Evolutionary conservation across 2,797 vertebrate genomes (phyloP), one percentile per base, ranked within the genome.

Genomic region (Aeoliscus strigatus): DNA sequence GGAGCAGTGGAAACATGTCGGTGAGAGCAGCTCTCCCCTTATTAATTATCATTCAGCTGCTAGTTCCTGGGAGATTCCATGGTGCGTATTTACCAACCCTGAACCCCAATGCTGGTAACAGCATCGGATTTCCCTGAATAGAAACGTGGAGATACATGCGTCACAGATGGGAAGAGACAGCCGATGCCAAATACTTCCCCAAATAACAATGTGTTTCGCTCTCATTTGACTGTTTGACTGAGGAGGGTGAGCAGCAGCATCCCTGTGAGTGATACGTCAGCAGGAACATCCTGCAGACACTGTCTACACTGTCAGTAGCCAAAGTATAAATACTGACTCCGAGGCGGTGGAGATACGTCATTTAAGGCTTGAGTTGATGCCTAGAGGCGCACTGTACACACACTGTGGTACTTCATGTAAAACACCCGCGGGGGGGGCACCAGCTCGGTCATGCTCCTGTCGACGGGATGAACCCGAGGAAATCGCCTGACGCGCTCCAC

Each of bases 1-100:
- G 65, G 65, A 70, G 66, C 67, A 40, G 60, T 39, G 74, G 52
- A 66, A 52, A 69, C 67, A 62, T 73, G 77, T 66, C 68, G 52
- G 59, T 16, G 53, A 69, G 67, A 47, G 25, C 12, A 65, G 66
- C 27, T 53, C 61, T 51, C 36, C 54, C 52, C 61, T 41, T 57
- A 55, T 66, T 70, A 54, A 71, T 73, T 68, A 69, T 74, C 63
- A 51, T 33, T 43, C 52, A 47, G 60, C 60, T 32, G 37, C 39
- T 32, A 54, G 17, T 45, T 63, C 58, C 32, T 2, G 14, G 18
- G 31, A 21, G 33, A 30, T 6, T 39, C 11, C 38, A 42, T 5
- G 60, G 35, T 34, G 62, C 63, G 24, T 28, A 45, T 66, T 65
- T 61, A 39, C 46, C 56, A 56, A 67, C n/a, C n/a, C n/a, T n/a